phyloP scores from a whole-genome alignment of 2,888 invertebrate species.

The Embidobia sp. region DNA sequence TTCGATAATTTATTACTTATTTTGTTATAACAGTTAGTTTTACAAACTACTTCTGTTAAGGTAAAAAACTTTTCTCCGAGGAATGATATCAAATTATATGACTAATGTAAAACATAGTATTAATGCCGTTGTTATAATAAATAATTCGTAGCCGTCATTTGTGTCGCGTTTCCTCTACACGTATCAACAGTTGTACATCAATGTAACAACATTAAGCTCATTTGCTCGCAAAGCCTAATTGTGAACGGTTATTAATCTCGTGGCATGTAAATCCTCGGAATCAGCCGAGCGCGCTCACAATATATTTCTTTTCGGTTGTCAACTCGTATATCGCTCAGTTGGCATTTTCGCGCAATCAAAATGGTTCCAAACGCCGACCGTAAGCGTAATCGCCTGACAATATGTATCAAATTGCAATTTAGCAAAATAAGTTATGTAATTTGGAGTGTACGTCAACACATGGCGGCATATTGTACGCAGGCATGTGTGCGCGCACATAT shows the following conservation, averaged over 20 bases:
- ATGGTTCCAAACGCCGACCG: background rate
- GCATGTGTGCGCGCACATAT: slow-evolving; percentile 20
- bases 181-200: background rate
- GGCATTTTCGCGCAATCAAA: slow-evolving; percentile 25
- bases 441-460: slow-evolving; percentile 52
- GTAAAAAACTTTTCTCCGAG: too few relatives aligned
- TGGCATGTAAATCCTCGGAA: background rate
- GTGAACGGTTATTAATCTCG: slow-evolving; percentile 19
- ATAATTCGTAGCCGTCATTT: too few relatives aligned
- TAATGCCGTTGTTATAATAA: too few relatives aligned
- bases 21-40: too few relatives aligned
- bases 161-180: too few relatives aligned
- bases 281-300: slow-evolving; percentile 7
- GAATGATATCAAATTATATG: too few relatives aligned
- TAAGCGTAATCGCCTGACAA: slow-evolving; percentile 40
- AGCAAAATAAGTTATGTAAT: slow-evolving; percentile 55
- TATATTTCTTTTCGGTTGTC: slow-evolving; percentile 26
- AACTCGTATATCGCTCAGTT: slow-evolving; percentile 2
- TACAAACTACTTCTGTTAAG: too few relatives aligned
- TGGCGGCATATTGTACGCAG: too few relatives aligned
- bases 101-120: too few relatives aligned
- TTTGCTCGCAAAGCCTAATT: slow-evolving; percentile 21
- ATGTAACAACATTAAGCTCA: slow-evolving; percentile 5
- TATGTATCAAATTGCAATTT: slow-evolving; percentile 55
- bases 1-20: too few relatives aligned